Evolutionary conservation across 2,888 invertebrate genomes (phyloP).

Genomic region (Anthophora plumipes): DNA sequence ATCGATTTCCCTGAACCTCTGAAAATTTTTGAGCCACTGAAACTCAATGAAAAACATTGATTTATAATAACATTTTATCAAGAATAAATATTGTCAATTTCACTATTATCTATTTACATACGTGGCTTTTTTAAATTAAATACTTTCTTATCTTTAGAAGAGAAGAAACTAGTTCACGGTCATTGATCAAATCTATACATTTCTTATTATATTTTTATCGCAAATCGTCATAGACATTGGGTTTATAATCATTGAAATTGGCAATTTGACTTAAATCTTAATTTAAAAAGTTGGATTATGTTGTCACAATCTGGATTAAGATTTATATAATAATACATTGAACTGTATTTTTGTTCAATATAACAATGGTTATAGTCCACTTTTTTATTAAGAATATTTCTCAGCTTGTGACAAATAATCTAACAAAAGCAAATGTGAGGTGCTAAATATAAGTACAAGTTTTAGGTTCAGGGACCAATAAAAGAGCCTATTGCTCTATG

Average conservation of each 20-base stretch:
- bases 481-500: slow-evolving; percentile 67
- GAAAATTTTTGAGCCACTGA: slow-evolving; percentile 40
- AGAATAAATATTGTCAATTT: slow-evolving; percentile 46
- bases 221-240: neutral
- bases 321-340: slow-evolving; percentile 33
- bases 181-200: slow-evolving; percentile 22
- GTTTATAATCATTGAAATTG: slow-evolving; percentile 32
- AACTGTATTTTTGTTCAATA: neutral
- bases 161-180: neutral
- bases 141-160: neutral
- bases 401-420: slow-evolving; percentile 53
- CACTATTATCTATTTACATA: slow-evolving; percentile 22
- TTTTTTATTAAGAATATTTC: slow-evolving; percentile 44
- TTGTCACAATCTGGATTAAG: slow-evolving; percentile 49
- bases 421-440: slow-evolving; percentile 55
- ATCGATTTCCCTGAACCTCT: slow-evolving; percentile 72
- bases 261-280: slow-evolving; percentile 27
- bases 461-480: slow-evolving; percentile 80
- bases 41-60: slow-evolving; percentile 33
- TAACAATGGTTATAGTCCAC: neutral
- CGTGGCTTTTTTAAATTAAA: slow-evolving; percentile 8
- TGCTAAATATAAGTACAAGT: slow-evolving; percentile 71
- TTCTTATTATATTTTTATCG: slow-evolving; percentile 14
- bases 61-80: slow-evolving; percentile 20
- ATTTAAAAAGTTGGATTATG: slow-evolving; percentile 36